Conservation (phyloP, 2,113 vertebrate genomes). For the Nothoprocta pentlandii region DNA sequence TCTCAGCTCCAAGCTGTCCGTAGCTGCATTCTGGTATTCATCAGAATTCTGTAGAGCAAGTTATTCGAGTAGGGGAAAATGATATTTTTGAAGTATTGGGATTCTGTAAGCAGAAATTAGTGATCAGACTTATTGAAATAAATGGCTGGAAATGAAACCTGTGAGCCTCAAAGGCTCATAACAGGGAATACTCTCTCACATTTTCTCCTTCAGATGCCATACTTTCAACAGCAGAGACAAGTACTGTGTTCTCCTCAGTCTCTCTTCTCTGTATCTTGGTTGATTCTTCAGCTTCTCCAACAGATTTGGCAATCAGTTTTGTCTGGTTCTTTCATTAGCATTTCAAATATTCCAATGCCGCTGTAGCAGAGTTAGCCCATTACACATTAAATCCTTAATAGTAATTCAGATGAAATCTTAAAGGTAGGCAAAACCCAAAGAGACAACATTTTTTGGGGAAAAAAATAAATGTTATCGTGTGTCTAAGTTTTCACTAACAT, state of each 20-base stretch:
- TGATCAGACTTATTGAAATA: background rate
- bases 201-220: background rate
- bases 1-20: background rate
- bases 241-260: background rate
- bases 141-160: background rate
- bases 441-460: rapidly evolving
- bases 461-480: background rate
- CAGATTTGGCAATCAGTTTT: constrained; percentile 27
- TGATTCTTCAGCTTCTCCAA: background rate
- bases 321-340: constrained; percentile 13
- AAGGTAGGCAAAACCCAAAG: background rate
- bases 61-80: background rate
- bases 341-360: constrained; percentile 17
- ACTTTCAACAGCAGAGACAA: background rate
- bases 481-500: rapidly evolving
- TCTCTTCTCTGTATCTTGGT: constrained; percentile 3
- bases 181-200: background rate
- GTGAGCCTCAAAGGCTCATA: background rate
- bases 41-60: background rate
- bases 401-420: background rate
- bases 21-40: background rate
- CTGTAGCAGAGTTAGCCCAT: background rate
- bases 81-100: background rate
- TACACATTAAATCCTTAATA: background rate
- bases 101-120: background rate